Evolutionary conservation across 2,888 invertebrate species (phyloP), one percentile per base, ranked within the genome.

Genomic region (Lumbricus terrestris): DNA sequence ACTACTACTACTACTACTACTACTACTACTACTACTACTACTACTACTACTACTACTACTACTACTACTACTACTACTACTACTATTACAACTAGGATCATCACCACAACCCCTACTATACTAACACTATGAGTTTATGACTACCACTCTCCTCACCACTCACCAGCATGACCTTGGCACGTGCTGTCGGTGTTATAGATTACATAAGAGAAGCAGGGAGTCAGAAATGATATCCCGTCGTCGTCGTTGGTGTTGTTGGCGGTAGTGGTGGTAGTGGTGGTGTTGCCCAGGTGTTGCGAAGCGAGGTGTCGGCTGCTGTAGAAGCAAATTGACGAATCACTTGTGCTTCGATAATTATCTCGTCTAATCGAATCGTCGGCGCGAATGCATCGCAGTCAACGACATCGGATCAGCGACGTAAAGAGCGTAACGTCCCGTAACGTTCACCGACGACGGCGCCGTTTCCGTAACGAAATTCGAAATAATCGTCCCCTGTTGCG

Each of bases 1-100:
- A n/a, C 54, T 82, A 20, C 82, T 82, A 82, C 82, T 82, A 82
- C 82, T 82, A 82, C 82, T 82, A 82, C n/a, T n/a, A n/a, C n/a
- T n/a, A n/a, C n/a, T n/a, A n/a, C 82, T 33, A 82, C 82, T 33
- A 82, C 82, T 82, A 20, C 82, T 33, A 82, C 82, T 20, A 18
- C 82, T 20, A 82, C 82, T 20, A 13, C 82, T 16, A 82, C 82
- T 82, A 82, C 82, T 33, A 82, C 82, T 33, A 82, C 82, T 82
- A 20, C 82, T 33, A 82, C 82, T 20, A 18, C 82, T 20, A 82
- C 82, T 20, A 13, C 82, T 16, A 82, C 82, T 82, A 82, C 82
- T 82, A 82, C 82, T 82, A 20, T n/a, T 82, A 20, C 82, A 29
- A 20, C 82, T 82, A 20, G 29, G n/a, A 15, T n/a, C 38, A n/a